Evolutionary conservation across 2,113 vertebrate genomes (phyloP).

Genomic region (Equus przewalskii): DNA sequence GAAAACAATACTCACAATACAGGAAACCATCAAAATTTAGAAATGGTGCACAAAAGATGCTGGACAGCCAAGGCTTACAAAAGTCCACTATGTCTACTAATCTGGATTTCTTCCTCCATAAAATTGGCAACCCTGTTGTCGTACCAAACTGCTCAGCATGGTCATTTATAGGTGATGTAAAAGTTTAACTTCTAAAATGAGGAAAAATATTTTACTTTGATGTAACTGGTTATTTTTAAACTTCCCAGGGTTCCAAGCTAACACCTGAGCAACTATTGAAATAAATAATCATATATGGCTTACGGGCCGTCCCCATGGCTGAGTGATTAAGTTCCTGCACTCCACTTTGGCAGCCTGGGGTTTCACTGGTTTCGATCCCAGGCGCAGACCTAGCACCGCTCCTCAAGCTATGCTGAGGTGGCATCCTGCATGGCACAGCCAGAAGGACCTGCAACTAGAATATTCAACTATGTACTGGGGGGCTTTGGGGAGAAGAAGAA

Average conservation of each 20-base stretch:
- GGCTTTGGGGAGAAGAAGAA: too few species aligned
- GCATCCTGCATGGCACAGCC: too few species aligned
- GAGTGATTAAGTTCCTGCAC: too few species aligned
- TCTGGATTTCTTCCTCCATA: neutral
- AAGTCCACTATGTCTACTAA: neutral
- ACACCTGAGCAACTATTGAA: neutral
- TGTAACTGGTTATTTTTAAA: slow-evolving; percentile 44
- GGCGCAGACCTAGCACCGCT: too few species aligned
- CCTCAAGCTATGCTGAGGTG: too few species aligned
- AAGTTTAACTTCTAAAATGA: neutral
- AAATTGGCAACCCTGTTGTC: neutral
- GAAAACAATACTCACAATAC: neutral
- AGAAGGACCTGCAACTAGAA: too few species aligned
- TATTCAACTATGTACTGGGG: too few species aligned
- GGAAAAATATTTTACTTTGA: slow-evolving; percentile 24
- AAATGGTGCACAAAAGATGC: neutral
- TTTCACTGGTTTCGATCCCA: too few species aligned
- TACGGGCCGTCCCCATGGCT: too few species aligned
- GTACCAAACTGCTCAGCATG: neutral
- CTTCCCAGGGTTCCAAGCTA: neutral
- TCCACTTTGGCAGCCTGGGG: too few species aligned
- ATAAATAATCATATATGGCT: neutral
- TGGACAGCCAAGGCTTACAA: neutral
- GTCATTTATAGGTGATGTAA: neutral
- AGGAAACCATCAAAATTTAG: neutral